Base-by-base conservation (phyloP, 2,888 invertebrate genomes). In the Oscheius sp. region DNA sequence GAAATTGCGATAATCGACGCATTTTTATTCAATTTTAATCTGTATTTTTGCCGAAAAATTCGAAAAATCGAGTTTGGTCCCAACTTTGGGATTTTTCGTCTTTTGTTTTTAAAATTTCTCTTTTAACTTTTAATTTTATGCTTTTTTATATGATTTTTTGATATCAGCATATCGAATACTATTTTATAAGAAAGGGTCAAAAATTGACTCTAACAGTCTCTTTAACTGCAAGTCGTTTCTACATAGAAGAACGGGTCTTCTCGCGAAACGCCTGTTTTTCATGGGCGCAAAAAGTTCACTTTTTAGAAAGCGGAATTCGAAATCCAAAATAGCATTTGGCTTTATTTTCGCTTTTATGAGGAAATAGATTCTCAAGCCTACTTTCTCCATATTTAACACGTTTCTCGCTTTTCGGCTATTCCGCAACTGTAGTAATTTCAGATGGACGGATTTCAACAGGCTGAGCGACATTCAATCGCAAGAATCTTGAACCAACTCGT, bases 401-500 rank as follows among this genome's bases (percentile, higher is more conserved):
- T 25, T 48, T 25, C 12, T 25, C 17, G 25, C 3, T 15, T 23
- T 48, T 20, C 20, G 10, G 48, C 17, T 12, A 25, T 27, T 29
- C n/a, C 25, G 29, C 25, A 20, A 52, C 25, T 25, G n/a, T 27
- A n/a, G 29, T 12, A 52, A 27, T 25, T 52, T n/a, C 29, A 20
- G 15, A 27, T 25, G 27, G 25, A 25, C n/a, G 10, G 15, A 1
- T 34, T 31, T 17, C 33, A 55, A 29, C 20, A 31, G 27, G 20
- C 17, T 5, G 48, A 46, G 1, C 61, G 61, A 45, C 65, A 50
- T 67, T 69, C 53, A 34, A 34, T 80, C 15, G 68, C 66, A 37
- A 70, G 73, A 31, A 71, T 80, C 15, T 61, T 80, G 17, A 64
- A 73, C 10, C 70, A 73, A 48, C 72, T 80, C 27, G 77, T 78